Base-by-base conservation (phyloP, 2,888 invertebrate genomes). In the Andrena bucephala region DNA sequence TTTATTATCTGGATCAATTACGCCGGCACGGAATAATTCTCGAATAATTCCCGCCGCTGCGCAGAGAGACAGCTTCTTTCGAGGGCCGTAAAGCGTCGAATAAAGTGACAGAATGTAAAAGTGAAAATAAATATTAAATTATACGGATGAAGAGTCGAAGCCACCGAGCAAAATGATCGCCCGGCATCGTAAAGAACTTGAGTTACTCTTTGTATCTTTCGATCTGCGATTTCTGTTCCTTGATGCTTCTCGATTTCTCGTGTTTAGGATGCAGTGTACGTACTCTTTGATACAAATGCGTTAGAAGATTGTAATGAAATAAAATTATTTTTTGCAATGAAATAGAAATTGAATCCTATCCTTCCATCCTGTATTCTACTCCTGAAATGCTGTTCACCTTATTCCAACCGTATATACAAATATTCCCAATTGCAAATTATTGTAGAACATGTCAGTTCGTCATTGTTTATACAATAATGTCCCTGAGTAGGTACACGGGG, bases 1-100 rank as follows among this genome's bases (percentile, higher is more conserved):
- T 80, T 66, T 80, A 80, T 80, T 80, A 80, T 77, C 65, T 79
- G 65, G 77, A 79, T 79, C 79, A 70, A 79, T 77, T 77, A 79
- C 42, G 42, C 2, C 10, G 62, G 13, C 27, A n/a, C 65, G 66
- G 62, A 68, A 54, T 68, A 75, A 78, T 68, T 78, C 24, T 57
- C 50, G 31, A 67, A 67, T 67, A 78, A 81, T 67, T 50, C 48
- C 13, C 10, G 6, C n/a, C 4, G 8, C 10, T 27, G 10, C 31
- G 4, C 8, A 5, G 31, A 16, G 27, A n/a, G 62, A 27, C 36
- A 8, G 67, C n/a, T 52, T 20, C n/a, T 20, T 66, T 29, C n/a
- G 20, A 16, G 4, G 50, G 52, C 27, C 50, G n/a, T 75, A 69
- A 52, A 29, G 16, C 59, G 36, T 1, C 0, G 27, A 36, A 73